Base-by-base conservation (phyloP, 2,113 vertebrate genomes). In the Hyperopisus bebe region DNA sequence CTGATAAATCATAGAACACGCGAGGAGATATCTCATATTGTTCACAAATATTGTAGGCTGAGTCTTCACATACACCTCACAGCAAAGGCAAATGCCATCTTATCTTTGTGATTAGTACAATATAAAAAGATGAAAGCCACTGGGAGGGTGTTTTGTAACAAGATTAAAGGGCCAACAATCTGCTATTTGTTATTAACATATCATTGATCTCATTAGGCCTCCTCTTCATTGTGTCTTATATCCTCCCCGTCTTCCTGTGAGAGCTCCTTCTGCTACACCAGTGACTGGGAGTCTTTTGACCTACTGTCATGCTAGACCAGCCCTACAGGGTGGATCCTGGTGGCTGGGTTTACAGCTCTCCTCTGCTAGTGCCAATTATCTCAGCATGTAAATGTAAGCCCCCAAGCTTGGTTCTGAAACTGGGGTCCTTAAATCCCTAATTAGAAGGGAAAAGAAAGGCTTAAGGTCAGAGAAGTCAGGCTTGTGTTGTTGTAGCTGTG, bases 151-250 rank as follows among this genome's bases (percentile, higher is more conserved):
- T 80, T 42, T 19, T 39, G 35, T 80, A 80, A 19, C 74, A 80
- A 80, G 74, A 80, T 80, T 42, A 42, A 80, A 80, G 74, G 74
- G 74, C 35, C 62, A 88, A 70, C 8, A n/a, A 66, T 24, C 35
- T 88, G 15, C 58, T 46, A 44, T 51, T 86, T 86, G 17, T 48
- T 77, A 47, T 47, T 46, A 77, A 74, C n/a, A 66, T 31, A 44
- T 58, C 55, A 80, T 88, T 77, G 44, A 48, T 82, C 50, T 50
- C 48, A 83, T 89, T 89, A 83, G 55, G 53, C 39, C 35, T 58
- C 31, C 31, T 85, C 39, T 9, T 85, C 51, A 31, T 46, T 89
- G 44, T 27, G 15, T 44, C 17, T 31, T 53, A 50, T 53, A n/a
- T 58, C 55, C 50, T 42, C 27, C 77, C 48, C 42, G 0, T 42